A percentile compares a stretch with the other conserved stretches of the same genome.
Evolutionary conservation across 1,140 invertebrate genomes (phyloP).

Genomic region (Lamellibrachia luymesi): DNA sequence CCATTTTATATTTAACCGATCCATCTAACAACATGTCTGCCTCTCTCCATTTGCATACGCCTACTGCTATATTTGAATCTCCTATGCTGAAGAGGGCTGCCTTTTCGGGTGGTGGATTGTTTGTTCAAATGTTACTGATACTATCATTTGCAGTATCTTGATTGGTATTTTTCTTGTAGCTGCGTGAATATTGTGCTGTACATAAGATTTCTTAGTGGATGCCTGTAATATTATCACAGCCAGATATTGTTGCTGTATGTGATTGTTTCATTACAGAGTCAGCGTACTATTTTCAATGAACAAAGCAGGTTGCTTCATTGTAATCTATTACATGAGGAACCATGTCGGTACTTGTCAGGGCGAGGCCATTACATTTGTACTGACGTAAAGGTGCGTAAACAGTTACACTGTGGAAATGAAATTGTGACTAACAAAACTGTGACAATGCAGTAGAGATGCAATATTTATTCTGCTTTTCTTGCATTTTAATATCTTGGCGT

Average conservation of each 20-base stretch:
- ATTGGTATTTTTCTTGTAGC: background rate
- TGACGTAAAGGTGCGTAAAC: background rate
- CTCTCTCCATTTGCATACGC: background rate
- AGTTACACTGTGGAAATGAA: background rate
- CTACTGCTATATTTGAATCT: background rate
- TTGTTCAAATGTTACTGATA: background rate
- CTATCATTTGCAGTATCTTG: background rate
- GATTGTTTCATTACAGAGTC: background rate
- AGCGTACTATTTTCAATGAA: background rate
- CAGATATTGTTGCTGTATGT: background rate
- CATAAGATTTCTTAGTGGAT: background rate
- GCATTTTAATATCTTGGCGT: background rate
- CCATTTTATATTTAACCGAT: background rate
- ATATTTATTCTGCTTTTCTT: constrained; percentile 6
- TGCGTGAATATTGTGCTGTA: background rate
- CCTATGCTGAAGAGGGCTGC: background rate
- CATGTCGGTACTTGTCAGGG: background rate
- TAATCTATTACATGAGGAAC: background rate
- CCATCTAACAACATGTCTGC: background rate
- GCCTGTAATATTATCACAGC: background rate
- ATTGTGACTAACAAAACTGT: background rate
- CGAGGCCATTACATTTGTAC: background rate
- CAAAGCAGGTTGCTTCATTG: background rate
- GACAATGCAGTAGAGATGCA: background rate
- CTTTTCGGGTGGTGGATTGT: background rate